Conservation (phyloP, 1,140 invertebrate genomes). For the Hypsibius dujardini region DNA sequence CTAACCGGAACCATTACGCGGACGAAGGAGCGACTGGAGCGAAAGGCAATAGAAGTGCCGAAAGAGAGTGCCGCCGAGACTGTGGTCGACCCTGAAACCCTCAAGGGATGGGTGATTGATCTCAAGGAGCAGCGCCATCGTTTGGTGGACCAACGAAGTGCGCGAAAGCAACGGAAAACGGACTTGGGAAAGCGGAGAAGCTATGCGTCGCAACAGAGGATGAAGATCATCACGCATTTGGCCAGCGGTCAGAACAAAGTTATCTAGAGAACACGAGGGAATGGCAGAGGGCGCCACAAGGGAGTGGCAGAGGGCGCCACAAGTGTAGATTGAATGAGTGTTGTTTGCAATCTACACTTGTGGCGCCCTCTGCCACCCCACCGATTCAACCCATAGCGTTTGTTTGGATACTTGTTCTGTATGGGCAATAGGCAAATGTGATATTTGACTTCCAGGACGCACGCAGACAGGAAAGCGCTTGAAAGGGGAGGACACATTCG, state of each 20-base stretch:
- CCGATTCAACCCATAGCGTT: too few relatives aligned
- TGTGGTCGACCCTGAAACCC: not conserved
- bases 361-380: too few relatives aligned
- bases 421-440: too few relatives aligned
- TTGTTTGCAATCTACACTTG: too few relatives aligned
- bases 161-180: constrained; percentile 54
- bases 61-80: not conserved
- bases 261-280: too few relatives aligned
- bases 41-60: not conserved
- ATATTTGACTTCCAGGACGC: too few relatives aligned
- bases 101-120: not conserved
- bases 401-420: too few relatives aligned
- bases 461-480: constrained; percentile 38
- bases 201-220: constrained; percentile 70
- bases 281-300: too few relatives aligned
- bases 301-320: too few relatives aligned
- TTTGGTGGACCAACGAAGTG: constrained; percentile 46
- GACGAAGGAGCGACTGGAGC: constrained; percentile 4
- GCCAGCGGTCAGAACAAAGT: constrained; percentile 45
- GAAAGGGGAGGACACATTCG: constrained; percentile 74
- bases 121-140: constrained; percentile 26
- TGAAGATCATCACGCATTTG: constrained; percentile 75
- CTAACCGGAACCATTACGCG: constrained; percentile 29
- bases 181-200: constrained; percentile 74
- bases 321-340: too few relatives aligned